Evolutionary conservation across 1,140 invertebrate species (phyloP).

Genomic region (Chironomus tepperi): DNA sequence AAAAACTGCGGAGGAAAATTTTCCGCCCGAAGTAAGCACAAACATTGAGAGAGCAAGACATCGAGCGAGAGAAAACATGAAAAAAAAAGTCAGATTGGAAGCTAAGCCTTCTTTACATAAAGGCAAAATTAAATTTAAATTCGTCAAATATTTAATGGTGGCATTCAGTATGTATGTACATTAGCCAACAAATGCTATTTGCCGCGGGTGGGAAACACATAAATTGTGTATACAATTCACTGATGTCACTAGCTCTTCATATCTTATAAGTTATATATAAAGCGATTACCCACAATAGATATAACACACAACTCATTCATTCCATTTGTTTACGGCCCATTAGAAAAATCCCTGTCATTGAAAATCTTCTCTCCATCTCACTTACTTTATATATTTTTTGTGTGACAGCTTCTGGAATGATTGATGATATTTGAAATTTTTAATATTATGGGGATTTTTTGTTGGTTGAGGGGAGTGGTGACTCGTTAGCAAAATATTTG

Average conservation of each 20-base stretch:
- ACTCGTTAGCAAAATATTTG: too few species aligned
- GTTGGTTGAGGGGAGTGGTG: background rate
- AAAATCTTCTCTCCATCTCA: background rate
- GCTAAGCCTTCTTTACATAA: background rate
- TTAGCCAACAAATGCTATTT: background rate
- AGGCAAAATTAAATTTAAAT: slow-evolving; percentile 13
- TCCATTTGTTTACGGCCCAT: background rate
- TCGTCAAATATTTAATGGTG: slow-evolving; percentile 19
- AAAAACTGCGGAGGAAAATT: too few species aligned
- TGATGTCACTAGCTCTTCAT: too few species aligned
- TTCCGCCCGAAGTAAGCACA: too few species aligned
- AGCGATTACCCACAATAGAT: too few species aligned
- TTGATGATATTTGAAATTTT: slow-evolving; percentile 23
- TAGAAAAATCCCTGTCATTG: slow-evolving; percentile 18
- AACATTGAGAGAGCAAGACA: too few species aligned
- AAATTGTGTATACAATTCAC: too few species aligned
- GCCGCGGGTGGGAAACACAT: background rate
- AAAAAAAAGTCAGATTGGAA: background rate
- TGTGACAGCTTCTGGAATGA: slow-evolving; percentile 3
- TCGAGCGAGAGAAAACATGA: background rate
- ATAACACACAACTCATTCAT: too few species aligned
- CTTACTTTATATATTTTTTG: background rate
- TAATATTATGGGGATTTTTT: background rate
- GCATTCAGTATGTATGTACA: background rate
- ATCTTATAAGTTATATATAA: too few species aligned